These are phyloP conservation scores for Cyanoramphus novaezelandiae DNA, from an alignment of 2,113 vertebrate species.

Conservation along the genomic window DNA sequence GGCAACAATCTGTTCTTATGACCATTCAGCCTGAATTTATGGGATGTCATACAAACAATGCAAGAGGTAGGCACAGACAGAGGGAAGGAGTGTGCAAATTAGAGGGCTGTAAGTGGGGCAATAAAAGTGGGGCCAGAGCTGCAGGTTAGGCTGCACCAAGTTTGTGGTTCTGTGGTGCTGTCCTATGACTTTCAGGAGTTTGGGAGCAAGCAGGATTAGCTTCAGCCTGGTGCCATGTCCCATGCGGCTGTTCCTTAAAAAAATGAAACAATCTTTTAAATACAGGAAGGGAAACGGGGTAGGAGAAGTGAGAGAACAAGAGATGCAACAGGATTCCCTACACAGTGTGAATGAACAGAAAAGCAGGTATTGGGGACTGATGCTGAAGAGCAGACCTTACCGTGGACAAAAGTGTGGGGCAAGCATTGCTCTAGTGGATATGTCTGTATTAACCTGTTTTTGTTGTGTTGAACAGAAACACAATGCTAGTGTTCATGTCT, in stretches of 20 bases:
- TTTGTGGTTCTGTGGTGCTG: rapidly evolving
- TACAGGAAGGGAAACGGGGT: neutral
- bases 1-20: neutral
- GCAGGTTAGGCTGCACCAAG: neutral
- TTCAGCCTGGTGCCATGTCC: neutral
- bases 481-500: neutral
- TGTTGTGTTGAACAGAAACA: neutral
- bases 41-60: neutral
- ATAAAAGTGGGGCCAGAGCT: neutral
- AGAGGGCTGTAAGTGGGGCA: neutral
- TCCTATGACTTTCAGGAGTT: neutral
- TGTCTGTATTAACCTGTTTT: neutral
- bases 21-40: neutral
- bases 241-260: neutral
- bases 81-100: neutral
- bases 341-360: neutral
- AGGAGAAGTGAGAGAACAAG: neutral
- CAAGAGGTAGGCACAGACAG: neutral
- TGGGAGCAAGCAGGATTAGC: neutral
- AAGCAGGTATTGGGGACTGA: rapidly evolving
- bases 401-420: neutral
- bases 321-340: neutral
- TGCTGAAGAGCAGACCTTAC: neutral
- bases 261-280: neutral
- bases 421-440: rapidly evolving